Conservation (phyloP, 2,113 vertebrate species). For the Heteronetta atricapilla region DNA sequence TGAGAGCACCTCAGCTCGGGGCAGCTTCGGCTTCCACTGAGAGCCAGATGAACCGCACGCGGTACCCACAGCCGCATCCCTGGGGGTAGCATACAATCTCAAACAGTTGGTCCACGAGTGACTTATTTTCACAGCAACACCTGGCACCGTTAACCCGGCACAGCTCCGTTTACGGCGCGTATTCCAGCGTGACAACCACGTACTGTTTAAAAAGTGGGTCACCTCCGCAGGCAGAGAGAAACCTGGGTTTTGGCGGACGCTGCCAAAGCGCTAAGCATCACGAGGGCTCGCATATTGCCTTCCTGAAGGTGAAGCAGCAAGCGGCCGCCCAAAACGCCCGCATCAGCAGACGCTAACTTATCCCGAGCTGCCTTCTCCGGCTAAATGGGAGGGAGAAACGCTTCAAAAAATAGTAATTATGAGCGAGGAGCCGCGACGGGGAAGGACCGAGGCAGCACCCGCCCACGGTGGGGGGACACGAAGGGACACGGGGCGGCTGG, state of each 20-base stretch:
- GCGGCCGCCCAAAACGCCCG: background rate
- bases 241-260: background rate
- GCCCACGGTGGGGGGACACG: no score
- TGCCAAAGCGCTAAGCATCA: background rate
- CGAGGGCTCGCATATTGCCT: background rate
- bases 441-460: no score
- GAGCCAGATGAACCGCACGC: background rate
- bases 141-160: background rate
- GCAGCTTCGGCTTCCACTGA: background rate
- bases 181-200: background rate
- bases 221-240: constrained; percentile 16
- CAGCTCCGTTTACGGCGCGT: background rate
- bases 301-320: background rate
- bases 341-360: background rate
- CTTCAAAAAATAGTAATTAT: no score
- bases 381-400: background rate
- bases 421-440: no score
- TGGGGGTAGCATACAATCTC: background rate
- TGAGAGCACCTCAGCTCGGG: background rate
- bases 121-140: constrained; percentile 25
- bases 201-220: constrained; percentile 16
- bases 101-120: background rate
- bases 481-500: background rate
- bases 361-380: background rate
- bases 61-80: background rate